Percentiles rank a stretch among this genome's conserved stretches.
phyloP scores from a whole-genome alignment of 2,797 vertebrate genomes.

The Numenius phaeopus region DNA sequence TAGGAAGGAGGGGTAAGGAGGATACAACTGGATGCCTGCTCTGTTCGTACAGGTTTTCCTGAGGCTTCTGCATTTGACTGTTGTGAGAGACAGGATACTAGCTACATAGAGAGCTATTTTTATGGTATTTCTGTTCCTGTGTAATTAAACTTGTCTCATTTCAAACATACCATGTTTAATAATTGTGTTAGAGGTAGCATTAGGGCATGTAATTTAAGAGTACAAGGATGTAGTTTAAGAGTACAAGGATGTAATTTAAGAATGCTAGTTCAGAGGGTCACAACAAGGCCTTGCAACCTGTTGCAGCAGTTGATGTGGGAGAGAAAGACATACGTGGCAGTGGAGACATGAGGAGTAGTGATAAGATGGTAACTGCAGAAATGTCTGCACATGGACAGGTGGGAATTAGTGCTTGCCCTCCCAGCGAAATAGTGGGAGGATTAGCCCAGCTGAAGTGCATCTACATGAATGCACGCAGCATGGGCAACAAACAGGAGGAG shows the following conservation, averaged over 20 bases:
- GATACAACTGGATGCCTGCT: not conserved
- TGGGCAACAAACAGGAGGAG: too few species aligned
- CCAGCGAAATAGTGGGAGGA: too few species aligned
- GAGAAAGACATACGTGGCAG: too few species aligned
- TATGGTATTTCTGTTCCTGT: not conserved
- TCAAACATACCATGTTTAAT: not conserved
- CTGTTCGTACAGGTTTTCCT: not conserved
- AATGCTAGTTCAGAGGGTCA: not conserved
- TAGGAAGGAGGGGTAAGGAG: not conserved
- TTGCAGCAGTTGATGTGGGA: too few species aligned
- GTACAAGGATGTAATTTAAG: not conserved
- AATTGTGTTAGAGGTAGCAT: not conserved
- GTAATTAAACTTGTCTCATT: not conserved
- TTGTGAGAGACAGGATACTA: not conserved
- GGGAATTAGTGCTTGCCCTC: too few species aligned
- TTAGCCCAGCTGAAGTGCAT: too few species aligned
- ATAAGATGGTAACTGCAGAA: too few species aligned
- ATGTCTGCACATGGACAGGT: too few species aligned
- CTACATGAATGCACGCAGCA: too few species aligned
- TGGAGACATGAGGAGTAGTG: too few species aligned
- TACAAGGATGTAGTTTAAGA: too few species aligned
- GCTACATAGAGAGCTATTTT: not conserved
- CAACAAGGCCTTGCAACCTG: not conserved
- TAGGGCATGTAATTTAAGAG: not conserved
- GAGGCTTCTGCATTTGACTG: not conserved